Base-by-base conservation (phyloP, 2,113 vertebrate genomes). In the Origma solitaria region DNA sequence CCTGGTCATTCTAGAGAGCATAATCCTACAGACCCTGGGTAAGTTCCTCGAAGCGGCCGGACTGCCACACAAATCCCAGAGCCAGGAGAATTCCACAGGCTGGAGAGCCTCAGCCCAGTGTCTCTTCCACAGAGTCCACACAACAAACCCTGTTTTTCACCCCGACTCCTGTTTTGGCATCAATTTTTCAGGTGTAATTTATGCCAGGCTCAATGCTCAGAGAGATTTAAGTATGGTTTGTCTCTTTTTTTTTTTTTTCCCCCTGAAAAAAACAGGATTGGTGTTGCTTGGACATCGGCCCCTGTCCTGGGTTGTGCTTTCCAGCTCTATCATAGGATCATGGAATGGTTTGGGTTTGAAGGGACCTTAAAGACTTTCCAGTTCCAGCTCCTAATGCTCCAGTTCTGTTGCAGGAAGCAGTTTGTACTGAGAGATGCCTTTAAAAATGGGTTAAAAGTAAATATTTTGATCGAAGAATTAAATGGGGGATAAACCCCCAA, bases 1-100 rank as follows among this genome's bases (percentile, higher is more conserved):
- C 98, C 98, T 99, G 98, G 99, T 99, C 98, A 99, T 99, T 98
- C 98, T 99, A 98, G 99, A 99, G 99, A 99, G 99, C 98, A 99
- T 99, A 97, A 99, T 99, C 97, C 99, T 99, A 94, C 99, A 99
- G 98, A 99, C 99, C 98, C 98, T 99, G 98, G 99, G 99, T 99
- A 99, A 99, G 99, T 99, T 98, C 97, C 97, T 89, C 97, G 94
- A 83, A 97, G 97, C 97, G 96, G 95, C 96, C 84, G 94, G 95
- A 96, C 95, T 97, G 96, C 95, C 94, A 95, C 93, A 94, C 73
- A 62, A 97, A 94, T 93, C 94, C 94, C 95, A 94, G 91, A 92
- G 68, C 92, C 86, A 97, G 91, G 82, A 82, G 70, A 69, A 19
- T 49, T 61, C 87, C 70, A 40, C 45, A 68, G 78, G 53, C 61